Percentiles rank a stretch among this genome's conserved stretches.
Evolutionary conservation across 2,888 invertebrate species (phyloP).

Genomic region (Sminthurinus aureus): DNA sequence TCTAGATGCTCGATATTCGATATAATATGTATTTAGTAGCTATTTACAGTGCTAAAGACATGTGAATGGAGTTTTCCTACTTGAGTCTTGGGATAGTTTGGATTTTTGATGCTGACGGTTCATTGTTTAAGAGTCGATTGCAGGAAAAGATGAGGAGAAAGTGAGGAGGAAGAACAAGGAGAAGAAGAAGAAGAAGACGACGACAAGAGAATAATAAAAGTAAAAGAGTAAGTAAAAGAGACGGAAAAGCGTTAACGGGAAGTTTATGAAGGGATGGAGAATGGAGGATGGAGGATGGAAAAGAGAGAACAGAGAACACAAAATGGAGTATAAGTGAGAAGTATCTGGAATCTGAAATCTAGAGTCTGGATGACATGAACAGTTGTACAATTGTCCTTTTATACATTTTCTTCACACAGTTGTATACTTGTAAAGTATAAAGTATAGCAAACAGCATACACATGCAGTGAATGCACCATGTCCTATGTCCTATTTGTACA

Average conservation of each 20-base stretch:
- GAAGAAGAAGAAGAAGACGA: not conserved
- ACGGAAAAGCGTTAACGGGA: not conserved
- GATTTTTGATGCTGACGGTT: not conserved
- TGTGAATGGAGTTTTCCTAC: too few species aligned
- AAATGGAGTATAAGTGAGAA: not conserved
- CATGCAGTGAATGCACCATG: too few species aligned
- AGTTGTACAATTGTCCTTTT: not conserved
- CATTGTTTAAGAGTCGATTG: not conserved
- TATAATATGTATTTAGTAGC: too few species aligned
- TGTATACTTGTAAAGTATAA: too few species aligned
- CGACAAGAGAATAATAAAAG: not conserved
- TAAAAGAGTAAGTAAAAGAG: not conserved
- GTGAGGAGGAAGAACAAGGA: not conserved
- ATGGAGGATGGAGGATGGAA: not conserved
- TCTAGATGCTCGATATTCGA: too few species aligned
- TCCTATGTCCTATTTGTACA: too few species aligned
- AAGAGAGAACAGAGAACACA: not conserved
- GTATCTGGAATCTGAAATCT: not conserved
- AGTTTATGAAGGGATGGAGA: not conserved
- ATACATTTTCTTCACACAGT: too few species aligned
- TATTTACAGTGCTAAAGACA: too few species aligned
- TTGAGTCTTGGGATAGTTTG: too few species aligned
- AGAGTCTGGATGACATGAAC: not conserved
- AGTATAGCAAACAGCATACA: too few species aligned
- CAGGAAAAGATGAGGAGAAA: not conserved